Base-by-base conservation (phyloP, 2,888 invertebrate genomes). In the Toxonevra muliebris region DNA sequence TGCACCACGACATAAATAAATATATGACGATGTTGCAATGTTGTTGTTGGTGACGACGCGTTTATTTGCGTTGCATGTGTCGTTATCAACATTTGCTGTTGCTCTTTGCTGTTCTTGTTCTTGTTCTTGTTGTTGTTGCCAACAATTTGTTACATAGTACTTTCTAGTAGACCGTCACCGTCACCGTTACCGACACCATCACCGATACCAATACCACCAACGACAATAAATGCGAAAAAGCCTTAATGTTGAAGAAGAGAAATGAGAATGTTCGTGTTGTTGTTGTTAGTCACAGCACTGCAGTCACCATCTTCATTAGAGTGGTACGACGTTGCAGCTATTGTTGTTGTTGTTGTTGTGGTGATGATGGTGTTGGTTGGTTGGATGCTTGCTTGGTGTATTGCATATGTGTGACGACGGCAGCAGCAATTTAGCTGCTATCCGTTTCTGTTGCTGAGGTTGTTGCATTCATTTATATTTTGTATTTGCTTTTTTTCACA, bases 41-140 rank as follows among this genome's bases (percentile, higher is more conserved):
- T n/a, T 61, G 53, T 30, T 61, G 61, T 67, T 58, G 58, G 53
- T 62, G 62, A 52, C 13, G 17, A 53, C 19, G 17, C 62, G 45
- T 59, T 64, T 59, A 64, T 68, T 64, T 70, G 74, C 72, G 70
- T 59, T 74, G 75, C 79, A 77, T 78, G 74, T 78, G 78, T 78
- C 79, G 75, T 75, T 76, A 73, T 71, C 77, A 79, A 57, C 68
- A 50, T 41, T 58, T 54, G 13, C 13, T 57, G 30, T 40, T 40
- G 43, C 17, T 58, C 52, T 42, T 62, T 58, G 41, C 17, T 41
- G 58, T 9, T 61, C 12, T 53, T 30, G 10, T 30, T 11, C 19
- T 13, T 2, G 20, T 41, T 58, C 40, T 54, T 11, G 54, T 43
- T 54, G 43, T 61, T 52, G 41, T 59, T 54, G 66, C 59, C 64